A percentile compares a stretch with the other conserved stretches of the same genome.
phyloP scores from a whole-genome alignment of 2,113 vertebrate species.

The Pangasianodon hypophthalmus region DNA sequence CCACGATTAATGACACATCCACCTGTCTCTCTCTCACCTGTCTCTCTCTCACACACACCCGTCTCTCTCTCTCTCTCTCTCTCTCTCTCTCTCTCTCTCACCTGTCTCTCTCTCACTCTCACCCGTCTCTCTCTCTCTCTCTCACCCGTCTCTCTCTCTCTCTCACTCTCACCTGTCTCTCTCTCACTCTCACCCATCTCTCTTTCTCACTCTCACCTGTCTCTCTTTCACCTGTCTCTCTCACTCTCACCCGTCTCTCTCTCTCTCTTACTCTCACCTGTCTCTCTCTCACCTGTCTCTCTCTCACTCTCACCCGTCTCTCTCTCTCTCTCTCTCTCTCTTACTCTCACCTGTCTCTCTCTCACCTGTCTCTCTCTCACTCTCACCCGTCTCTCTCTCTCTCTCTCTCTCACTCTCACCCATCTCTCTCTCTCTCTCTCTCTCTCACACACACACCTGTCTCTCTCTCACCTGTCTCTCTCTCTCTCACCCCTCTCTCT shows the following conservation, averaged over 20 bases:
- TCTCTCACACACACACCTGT: neutral
- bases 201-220: neutral
- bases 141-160: too few relatives aligned
- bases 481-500: constrained; percentile 9
- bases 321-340: neutral
- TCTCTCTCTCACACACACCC: neutral
- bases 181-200: neutral
- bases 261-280: neutral
- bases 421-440: neutral
- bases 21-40: neutral
- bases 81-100: too few relatives aligned
- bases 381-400: too few relatives aligned
- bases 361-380: neutral
- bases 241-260: neutral
- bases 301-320: neutral
- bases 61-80: neutral
- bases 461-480: neutral
- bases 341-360: neutral
- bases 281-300: neutral
- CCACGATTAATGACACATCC: neutral
- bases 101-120: too few relatives aligned
- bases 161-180: neutral
- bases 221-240: neutral
- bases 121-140: too few relatives aligned
- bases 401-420: too few relatives aligned